Evolutionary conservation across 1,140 invertebrate genomes (phyloP), one percentile per base, ranked within the genome.

Genomic region (Drosophila tristis): DNA sequence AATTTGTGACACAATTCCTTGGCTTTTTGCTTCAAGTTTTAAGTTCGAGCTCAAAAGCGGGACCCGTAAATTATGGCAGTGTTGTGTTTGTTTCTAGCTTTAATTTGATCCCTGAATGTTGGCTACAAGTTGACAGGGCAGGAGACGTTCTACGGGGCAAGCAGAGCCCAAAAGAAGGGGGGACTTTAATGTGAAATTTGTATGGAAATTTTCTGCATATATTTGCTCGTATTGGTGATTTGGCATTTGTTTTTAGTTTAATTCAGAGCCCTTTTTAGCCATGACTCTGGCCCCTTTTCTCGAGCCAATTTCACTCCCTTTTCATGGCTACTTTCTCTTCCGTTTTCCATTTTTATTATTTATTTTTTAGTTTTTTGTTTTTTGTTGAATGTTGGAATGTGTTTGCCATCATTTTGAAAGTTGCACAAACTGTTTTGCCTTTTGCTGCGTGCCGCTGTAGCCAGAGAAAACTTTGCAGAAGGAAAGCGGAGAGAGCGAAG

Each of bases 361-460:
- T 26, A 25, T 23, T 45, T 42, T 42, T 15, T n/a, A n/a, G n/a
- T 26, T 74, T n/a, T 54, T 57, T 48, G 29, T 65, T 66, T 26
- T 66, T 29, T 29, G 16, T 39, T 39, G 25, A 39, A 39, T 39
- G 35, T 39, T 39, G 11, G 11, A 13, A 39, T 39, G 35, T 44
- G 44, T 45, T 74, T 11, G 42, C 71, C 51, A 74, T 63, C 58
- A 73, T 73, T 74, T 76, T 23, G 23, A 89, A 89, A 89, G 84
- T 89, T 87, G 62, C 65, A 74, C 51, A 89, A 87, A 87, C 78
- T 87, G 79, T 87, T 87, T 89, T 89, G 78, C 82, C 84, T 89
- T 80, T 89, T 89, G 74, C 78, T 89, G 74, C 78, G 60, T 50
- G 65, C 65, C 62, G 51, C 81, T 65, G 43, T 8, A 58, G 51